Evolutionary conservation across 2,888 invertebrate species (phyloP).

Genomic region (Yponomeuta evonymella): DNA sequence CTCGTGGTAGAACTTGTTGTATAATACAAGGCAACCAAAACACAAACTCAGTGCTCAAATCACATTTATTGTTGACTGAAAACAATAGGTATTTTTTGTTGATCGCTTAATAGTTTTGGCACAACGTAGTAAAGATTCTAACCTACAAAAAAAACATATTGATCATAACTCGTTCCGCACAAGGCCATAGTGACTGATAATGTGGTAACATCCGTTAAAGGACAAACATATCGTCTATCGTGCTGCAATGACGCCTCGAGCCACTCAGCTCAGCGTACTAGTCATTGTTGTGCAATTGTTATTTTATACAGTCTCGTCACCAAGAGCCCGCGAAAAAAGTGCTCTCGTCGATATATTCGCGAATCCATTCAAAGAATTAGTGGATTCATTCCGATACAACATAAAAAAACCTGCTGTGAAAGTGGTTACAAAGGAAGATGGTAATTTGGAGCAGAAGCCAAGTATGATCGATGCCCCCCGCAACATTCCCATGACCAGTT

Average conservation of each 20-base stretch:
- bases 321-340: constrained; percentile 27
- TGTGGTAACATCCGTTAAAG: constrained; percentile 4
- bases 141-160: not conserved
- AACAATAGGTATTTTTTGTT: too few species aligned
- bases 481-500: constrained; percentile 22
- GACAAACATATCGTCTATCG: constrained; percentile 30
- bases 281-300: constrained; percentile 45
- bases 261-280: constrained; percentile 49
- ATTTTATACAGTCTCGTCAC: constrained; percentile 35
- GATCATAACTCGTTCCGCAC: not conserved
- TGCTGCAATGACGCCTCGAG: constrained; percentile 57
- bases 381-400: not conserved
- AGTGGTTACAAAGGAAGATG: not conserved
- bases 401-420: not conserved
- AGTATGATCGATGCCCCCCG: constrained; percentile 57
- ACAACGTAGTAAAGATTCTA: not conserved
- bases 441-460: not conserved
- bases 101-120: not conserved
- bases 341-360: constrained; percentile 46
- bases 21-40: too few species aligned
- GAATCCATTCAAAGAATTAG: constrained; percentile 54
- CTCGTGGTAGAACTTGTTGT: too few species aligned
- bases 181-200: constrained; percentile 16
- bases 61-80: too few species aligned
- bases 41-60: too few species aligned